These are phyloP conservation scores for Toxotes lorentzi DNA, from an alignment of 2,797 vertebrate species.

Conservation along the genomic window DNA sequence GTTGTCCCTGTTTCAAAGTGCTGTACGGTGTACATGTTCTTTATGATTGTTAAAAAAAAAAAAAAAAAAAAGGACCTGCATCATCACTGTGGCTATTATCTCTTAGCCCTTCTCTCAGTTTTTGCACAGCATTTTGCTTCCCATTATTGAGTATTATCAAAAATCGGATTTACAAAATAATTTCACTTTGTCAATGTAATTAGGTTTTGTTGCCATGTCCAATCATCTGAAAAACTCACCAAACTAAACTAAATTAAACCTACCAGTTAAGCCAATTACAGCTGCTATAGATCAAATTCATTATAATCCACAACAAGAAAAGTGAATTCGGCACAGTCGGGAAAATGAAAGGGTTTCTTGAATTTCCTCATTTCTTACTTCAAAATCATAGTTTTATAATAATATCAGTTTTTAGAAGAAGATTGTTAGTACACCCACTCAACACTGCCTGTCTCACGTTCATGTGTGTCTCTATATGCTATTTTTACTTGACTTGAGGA, in stretches of 20 bases:
- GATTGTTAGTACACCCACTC: neutral
- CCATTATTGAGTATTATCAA: neutral
- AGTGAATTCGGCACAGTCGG: neutral
- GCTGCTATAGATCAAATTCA: neutral
- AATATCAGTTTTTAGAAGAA: neutral
- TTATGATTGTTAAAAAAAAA: neutral
- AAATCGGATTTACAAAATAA: no score
- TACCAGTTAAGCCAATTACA: neutral
- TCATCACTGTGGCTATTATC: neutral
- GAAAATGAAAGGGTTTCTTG: neutral
- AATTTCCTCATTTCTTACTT: no score
- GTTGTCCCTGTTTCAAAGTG: slow-evolving; percentile 1
- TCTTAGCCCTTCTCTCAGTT: neutral
- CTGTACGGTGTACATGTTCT: slow-evolving; percentile 16
- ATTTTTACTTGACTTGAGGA: slow-evolving; percentile 11
- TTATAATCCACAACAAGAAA: neutral
- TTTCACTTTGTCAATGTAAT: neutral
- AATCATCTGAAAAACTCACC: neutral
- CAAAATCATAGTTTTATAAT: neutral
- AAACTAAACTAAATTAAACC: neutral
- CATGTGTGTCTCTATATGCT: neutral
- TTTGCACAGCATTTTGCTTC: neutral
- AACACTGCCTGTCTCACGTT: neutral
- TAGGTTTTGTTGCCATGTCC: neutral
- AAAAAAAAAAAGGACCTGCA: neutral